Evolutionary conservation across 2,888 invertebrate genomes (phyloP).

Genomic region (Melieria picta): DNA sequence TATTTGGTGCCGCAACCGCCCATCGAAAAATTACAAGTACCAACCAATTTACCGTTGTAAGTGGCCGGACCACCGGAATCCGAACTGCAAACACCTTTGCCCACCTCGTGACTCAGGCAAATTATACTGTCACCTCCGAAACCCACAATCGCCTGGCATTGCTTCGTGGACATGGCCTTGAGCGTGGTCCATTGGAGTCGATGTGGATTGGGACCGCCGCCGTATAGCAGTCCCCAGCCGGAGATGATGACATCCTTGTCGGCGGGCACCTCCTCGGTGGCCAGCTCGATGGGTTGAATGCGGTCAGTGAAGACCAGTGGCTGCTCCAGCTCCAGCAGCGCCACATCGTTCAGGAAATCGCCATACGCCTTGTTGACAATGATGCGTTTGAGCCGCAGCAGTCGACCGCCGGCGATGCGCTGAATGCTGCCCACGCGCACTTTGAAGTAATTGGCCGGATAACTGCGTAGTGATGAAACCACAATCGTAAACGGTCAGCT

Average conservation of each 20-base stretch:
- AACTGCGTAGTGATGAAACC: constrained; percentile 43
- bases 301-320: constrained; percentile 48
- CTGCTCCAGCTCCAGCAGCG: constrained; percentile 53
- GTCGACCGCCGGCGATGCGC: constrained; percentile 53
- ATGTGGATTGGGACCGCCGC: constrained; percentile 46
- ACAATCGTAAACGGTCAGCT: background rate
- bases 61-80: constrained; percentile 63
- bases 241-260: constrained; percentile 49
- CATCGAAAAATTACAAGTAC: constrained; percentile 56
- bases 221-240: constrained; percentile 57
- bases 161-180: constrained; percentile 44
- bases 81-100: constrained; percentile 56
- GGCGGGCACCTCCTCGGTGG: constrained; percentile 44
- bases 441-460: constrained; percentile 48
- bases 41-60: constrained; percentile 55
- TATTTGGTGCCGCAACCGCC: constrained; percentile 50
- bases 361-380: constrained; percentile 51
- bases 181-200: constrained; percentile 52
- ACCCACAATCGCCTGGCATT: constrained; percentile 43
- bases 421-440: constrained; percentile 63
- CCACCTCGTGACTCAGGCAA: constrained; percentile 51
- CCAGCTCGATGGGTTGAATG: constrained; percentile 52
- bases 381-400: constrained; percentile 50
- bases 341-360: constrained; percentile 52
- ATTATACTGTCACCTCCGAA: constrained; percentile 49